A percentile compares a stretch with the other conserved stretches of the same genome.
These are phyloP conservation scores for Eupithecia exiguata DNA, from an alignment of 2,888 invertebrate species.

Conservation along the genomic window DNA sequence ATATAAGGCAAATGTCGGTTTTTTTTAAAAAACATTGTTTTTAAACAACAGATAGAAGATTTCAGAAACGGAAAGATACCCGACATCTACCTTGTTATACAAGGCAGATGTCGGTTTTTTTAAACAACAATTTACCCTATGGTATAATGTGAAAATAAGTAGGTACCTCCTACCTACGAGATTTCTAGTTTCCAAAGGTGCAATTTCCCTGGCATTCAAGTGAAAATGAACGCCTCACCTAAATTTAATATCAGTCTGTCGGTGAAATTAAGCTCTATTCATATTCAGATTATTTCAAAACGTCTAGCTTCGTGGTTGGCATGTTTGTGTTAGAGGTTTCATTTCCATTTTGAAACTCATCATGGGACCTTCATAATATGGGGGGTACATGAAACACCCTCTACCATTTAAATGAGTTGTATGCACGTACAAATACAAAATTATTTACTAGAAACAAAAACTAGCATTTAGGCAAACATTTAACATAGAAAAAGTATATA, in stretches of 20 bases:
- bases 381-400: not conserved
- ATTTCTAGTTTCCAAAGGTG: conserved; percentile 21
- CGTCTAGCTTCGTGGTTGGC: conserved; percentile 24
- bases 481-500: too few species aligned
- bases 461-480: too few species aligned
- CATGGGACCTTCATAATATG: not conserved
- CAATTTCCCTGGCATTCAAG: conserved; percentile 27
- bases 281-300: conserved; percentile 65
- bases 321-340: conserved; percentile 11
- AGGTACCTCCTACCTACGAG: not conserved
- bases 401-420: not conserved
- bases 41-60: too few species aligned
- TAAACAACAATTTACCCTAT: too few species aligned
- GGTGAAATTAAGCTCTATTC: conserved; percentile 66
- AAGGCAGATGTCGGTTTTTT: too few species aligned
- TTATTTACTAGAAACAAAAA: too few species aligned
- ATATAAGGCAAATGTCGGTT: too few species aligned
- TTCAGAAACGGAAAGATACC: too few species aligned
- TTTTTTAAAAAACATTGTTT: too few species aligned
- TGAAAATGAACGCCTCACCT: conserved; percentile 51
- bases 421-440: not conserved
- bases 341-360: conserved; percentile 2
- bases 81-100: too few species aligned
- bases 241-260: conserved; percentile 65
- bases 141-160: too few species aligned